phyloP scores from a whole-genome alignment of 2,113 vertebrate species.

The Syrmaticus mikado region DNA sequence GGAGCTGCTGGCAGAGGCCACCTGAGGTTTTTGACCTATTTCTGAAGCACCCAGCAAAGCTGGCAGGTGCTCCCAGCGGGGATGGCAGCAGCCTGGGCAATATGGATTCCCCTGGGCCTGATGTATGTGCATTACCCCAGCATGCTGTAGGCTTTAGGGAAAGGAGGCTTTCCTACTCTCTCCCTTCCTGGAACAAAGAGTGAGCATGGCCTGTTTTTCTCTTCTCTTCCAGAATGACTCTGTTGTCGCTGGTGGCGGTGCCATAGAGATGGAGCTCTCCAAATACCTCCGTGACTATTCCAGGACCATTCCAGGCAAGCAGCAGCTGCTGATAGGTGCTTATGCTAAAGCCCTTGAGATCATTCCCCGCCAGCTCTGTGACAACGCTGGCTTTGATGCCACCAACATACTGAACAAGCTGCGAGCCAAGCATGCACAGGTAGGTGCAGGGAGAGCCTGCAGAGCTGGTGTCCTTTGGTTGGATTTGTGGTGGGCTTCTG shows the following conservation, averaged over 20 bases:
- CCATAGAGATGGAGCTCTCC: constrained; percentile 98
- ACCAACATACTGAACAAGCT: constrained; percentile 99
- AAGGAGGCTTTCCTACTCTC: not conserved
- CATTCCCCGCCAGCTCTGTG: constrained; percentile 96
- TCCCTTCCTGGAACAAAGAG: accelerated
- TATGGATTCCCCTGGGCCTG: accelerated
- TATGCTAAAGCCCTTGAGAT: constrained; percentile 97
- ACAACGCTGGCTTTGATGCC: constrained; percentile 98
- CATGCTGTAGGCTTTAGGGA: accelerated
- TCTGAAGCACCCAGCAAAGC: not conserved
- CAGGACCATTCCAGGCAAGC: constrained; percentile 96
- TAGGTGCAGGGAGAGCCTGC: constrained; percentile 17
- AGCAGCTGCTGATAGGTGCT: constrained; percentile 95
- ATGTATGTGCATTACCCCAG: accelerated
- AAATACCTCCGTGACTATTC: constrained; percentile 94
- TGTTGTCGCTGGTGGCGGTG: constrained; percentile 92
- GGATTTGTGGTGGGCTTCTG: accelerated
- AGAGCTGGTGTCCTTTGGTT: not conserved
- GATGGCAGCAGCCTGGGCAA: not conserved
- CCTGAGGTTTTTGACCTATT: not conserved
- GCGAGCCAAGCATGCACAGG: constrained; percentile 96
- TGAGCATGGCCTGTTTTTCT: not conserved
- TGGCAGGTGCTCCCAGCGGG: not conserved
- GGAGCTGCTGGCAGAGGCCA: not conserved
- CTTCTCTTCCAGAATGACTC: constrained; percentile 88